These are phyloP conservation scores for Prorops nasuta DNA, from an alignment of 1,140 invertebrate genomes.

Conservation along the genomic window DNA sequence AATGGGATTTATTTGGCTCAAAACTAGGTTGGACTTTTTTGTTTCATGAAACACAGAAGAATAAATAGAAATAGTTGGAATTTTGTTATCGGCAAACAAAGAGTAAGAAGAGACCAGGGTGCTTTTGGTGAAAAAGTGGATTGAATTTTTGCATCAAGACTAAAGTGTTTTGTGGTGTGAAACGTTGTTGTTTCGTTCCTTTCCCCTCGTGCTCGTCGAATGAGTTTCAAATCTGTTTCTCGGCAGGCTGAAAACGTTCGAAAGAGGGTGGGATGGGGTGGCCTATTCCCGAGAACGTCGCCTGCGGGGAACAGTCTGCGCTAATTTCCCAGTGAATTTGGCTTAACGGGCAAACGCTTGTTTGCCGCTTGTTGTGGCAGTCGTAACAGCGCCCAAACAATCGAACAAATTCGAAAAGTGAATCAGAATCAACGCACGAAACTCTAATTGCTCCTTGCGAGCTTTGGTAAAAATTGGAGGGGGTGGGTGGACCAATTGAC, in stretches of 20 bases:
- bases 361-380: conserved; percentile 14
- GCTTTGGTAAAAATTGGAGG: too few relatives aligned
- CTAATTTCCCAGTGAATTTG: conserved; percentile 34
- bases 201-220: neutral
- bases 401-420: conserved; percentile 33
- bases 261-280: conserved; percentile 11
- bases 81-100: too few relatives aligned
- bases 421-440: conserved; percentile 24
- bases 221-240: neutral
- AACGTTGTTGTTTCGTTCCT: conserved; percentile 1
- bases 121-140: too few relatives aligned
- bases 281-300: neutral
- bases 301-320: conserved; percentile 1
- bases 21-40: too few relatives aligned
- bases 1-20: too few relatives aligned
- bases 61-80: too few relatives aligned
- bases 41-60: too few relatives aligned
- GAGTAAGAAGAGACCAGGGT: too few relatives aligned
- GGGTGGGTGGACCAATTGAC: too few relatives aligned
- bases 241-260: neutral
- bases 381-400: conserved; percentile 23
- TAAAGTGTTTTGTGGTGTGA: too few relatives aligned
- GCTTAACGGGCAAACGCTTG: conserved; percentile 18
- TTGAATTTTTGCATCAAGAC: too few relatives aligned
- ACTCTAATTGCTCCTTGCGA: conserved; percentile 39